Percentiles rank a stretch among this genome's conserved stretches.
phyloP scores from a whole-genome alignment of 2,113 vertebrate species.

The Coregonus clupeaformis region DNA sequence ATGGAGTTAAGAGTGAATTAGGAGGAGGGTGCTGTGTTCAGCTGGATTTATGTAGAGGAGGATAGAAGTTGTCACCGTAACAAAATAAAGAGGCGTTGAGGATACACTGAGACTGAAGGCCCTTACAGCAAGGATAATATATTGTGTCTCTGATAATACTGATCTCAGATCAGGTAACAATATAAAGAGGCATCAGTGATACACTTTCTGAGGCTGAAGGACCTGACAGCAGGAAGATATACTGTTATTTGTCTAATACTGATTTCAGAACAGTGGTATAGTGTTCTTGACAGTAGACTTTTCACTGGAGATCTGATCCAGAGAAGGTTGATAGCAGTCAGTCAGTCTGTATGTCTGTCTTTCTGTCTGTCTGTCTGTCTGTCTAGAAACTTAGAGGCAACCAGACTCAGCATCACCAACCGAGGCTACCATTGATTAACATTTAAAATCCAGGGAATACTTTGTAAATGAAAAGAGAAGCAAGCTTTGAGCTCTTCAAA shows the following conservation, averaged over 20 bases:
- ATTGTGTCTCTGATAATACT: too few relatives aligned
- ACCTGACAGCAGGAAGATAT: too few relatives aligned
- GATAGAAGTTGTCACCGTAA: not conserved
- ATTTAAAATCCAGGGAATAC: constrained; percentile 71
- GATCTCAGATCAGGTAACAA: too few relatives aligned
- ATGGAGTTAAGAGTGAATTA: constrained; percentile 68
- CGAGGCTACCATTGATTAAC: constrained; percentile 62
- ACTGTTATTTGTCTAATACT: constrained; percentile 24
- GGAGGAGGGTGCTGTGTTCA: constrained; percentile 30
- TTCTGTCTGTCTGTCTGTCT: not conserved
- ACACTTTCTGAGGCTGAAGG: too few relatives aligned
- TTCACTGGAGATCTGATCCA: constrained; percentile 25
- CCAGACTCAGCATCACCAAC: constrained; percentile 20
- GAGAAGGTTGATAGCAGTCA: constrained; percentile 21
- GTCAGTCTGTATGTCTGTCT: too few relatives aligned
- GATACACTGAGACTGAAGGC: not conserved
- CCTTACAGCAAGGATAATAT: too few relatives aligned
- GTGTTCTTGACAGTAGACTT: not conserved
- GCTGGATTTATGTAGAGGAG: constrained; percentile 45
- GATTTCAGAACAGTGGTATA: constrained; percentile 33
- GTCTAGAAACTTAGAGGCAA: not conserved
- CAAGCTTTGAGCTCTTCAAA: constrained; percentile 66
- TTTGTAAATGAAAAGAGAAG: constrained; percentile 63
- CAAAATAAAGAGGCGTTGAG: too few relatives aligned
- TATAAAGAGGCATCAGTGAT: too few relatives aligned